A percentile compares a stretch with the other conserved stretches of the same genome.
Conservation (phyloP, 2,113 vertebrate genomes). For the Pardalotus punctatus region DNA sequence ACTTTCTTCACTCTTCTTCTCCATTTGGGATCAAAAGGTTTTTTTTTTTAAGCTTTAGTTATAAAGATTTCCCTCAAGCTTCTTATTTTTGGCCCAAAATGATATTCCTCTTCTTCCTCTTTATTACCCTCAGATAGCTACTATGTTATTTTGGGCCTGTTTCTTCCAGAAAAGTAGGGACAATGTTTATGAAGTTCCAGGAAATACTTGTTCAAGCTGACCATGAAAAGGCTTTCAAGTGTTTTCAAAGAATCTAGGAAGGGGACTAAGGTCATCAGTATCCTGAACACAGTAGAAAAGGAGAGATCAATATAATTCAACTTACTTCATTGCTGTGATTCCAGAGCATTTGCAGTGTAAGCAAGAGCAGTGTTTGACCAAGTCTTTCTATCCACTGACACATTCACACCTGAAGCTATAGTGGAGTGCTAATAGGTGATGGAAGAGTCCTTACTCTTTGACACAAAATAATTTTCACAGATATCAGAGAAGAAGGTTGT, state of each 20-base stretch:
- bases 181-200: neutral
- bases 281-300: neutral
- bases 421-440: fast-evolving
- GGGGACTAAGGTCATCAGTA: neutral
- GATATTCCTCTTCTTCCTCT: neutral
- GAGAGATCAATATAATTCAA: neutral
- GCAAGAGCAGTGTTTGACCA: neutral
- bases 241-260: neutral
- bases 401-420: fast-evolving
- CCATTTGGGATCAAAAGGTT: neutral
- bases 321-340: neutral
- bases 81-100: neutral
- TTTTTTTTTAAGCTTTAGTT: neutral
- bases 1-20: neutral
- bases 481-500: neutral
- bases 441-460: neutral
- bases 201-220: neutral
- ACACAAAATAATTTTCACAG: neutral
- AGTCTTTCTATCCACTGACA: neutral
- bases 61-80: neutral
- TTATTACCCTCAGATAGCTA: neutral
- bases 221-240: neutral
- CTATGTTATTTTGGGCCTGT: neutral
- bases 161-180: neutral
- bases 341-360: neutral